Base-by-base conservation (phyloP, 2,113 vertebrate species). In the Elephas maximus region DNA sequence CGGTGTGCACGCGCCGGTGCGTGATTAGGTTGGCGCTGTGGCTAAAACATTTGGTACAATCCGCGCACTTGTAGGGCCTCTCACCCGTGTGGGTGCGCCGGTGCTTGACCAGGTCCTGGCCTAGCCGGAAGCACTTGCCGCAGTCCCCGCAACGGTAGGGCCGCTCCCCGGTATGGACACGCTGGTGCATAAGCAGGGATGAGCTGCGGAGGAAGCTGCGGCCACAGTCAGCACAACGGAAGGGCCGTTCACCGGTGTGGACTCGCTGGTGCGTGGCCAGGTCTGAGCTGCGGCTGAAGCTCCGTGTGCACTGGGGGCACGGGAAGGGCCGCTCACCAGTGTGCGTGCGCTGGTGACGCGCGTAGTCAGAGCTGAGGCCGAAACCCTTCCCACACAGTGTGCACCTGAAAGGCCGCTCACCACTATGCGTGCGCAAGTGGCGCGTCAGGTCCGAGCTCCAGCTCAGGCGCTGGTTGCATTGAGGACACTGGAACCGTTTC, bases 51-150 rank as follows among this genome's bases (percentile, higher is more conserved):
- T 92, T 88, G 92, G 41, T 10, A 23, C 84, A 71, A 18, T 69
- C 86, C 76, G n/a, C 99, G 88, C 99, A 99, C 97, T 99, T 99
- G 98, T 99, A 99, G 0, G 99, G 99, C 97, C 99, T 99, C 98
- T 99, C 99, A 0, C 99, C 99, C 0, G 99, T 99, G 98, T 99
- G 99, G 92, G 99, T 99, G 12, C 99, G 98, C 98, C 99, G 99
- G 0, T 99, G 99, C 23, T 94, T 96, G 57, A 94, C 86, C n/a
- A 94, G 88, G 44, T 91, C 91, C 3, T 92, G 93, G 45, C 92
- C 93, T 37, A 93, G 86, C 26, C 93, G 90, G 37, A 94, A 94
- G 63, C 96, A 57, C 53, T 90, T 92, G 53, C 95, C 90, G 41
- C 95, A 94, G 73, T 94, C 92, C 1, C 53, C 51, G 48, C 95